Conservation (phyloP, 2,888 invertebrate species). For the Drosophila kanekoi region DNA sequence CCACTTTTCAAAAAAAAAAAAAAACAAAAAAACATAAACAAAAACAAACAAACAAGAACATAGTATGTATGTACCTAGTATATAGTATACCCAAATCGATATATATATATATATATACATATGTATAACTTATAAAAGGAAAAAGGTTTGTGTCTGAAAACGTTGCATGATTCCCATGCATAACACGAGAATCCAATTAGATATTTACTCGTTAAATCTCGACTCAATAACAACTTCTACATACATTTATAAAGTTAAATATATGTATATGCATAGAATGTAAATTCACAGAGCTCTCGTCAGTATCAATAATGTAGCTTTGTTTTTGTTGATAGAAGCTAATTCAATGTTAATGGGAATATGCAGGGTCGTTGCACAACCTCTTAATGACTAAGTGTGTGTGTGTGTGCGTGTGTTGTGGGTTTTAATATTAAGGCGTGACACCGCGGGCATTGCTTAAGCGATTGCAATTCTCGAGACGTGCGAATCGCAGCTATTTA, state of each 20-base stretch:
- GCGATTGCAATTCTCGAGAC: constrained; percentile 18
- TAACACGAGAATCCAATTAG: constrained; percentile 34
- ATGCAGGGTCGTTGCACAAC: constrained; percentile 28
- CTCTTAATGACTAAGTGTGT: background rate
- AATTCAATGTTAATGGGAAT: constrained; percentile 1
- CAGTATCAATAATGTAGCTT: too few species aligned
- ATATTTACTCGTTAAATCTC: constrained; percentile 24
- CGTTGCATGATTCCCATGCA: constrained; percentile 29
- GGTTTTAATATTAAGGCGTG: background rate
- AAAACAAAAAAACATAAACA: too few species aligned
- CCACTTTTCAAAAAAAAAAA: background rate
- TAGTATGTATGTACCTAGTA: constrained; percentile 12
- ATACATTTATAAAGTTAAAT: constrained; percentile 2
- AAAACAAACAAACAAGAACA: background rate
- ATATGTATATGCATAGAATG: background rate
- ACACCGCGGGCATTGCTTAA: constrained; percentile 41
- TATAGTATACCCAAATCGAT: constrained; percentile 1
- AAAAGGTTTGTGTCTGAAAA: constrained; percentile 9
- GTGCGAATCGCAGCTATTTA: constrained; percentile 28
- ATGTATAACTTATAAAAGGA: constrained; percentile 16
- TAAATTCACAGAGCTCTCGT: too few species aligned
- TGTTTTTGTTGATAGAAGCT: background rate
- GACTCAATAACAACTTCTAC: constrained; percentile 22
- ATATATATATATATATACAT: background rate
- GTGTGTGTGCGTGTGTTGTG: constrained; percentile 3